phyloP scores from a whole-genome alignment of 1,140 invertebrate species.

The Dinothrombium tinctorium region DNA sequence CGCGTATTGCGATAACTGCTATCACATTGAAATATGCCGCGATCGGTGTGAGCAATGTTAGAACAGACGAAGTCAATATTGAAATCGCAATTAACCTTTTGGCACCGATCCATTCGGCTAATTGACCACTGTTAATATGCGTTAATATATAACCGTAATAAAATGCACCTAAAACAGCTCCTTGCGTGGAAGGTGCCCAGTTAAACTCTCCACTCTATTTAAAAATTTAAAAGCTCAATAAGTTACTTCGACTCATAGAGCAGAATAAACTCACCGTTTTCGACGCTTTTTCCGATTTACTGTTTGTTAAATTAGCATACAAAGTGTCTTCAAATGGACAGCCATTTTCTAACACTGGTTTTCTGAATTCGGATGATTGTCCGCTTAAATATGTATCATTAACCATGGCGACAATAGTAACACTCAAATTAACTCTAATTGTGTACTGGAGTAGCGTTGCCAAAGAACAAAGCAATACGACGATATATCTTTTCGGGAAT shows the following conservation, averaged over 20 bases:
- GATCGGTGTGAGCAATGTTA: background rate
- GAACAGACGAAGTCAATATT: background rate
- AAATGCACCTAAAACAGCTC: conserved; percentile 53
- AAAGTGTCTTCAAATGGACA: too few relatives aligned
- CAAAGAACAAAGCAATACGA: conserved; percentile 69
- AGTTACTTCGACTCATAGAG: too few relatives aligned
- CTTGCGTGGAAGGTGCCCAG: conserved; percentile 29
- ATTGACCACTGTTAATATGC: conserved; percentile 26
- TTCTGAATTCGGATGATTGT: too few relatives aligned
- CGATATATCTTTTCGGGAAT: conserved; percentile 34
- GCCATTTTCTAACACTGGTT: too few relatives aligned
- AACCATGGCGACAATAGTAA: conserved; percentile 91
- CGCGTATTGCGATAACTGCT: background rate
- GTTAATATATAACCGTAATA: conserved; percentile 63
- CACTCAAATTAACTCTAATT: conserved; percentile 83
- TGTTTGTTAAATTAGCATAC: too few relatives aligned
- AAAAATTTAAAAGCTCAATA: too few relatives aligned
- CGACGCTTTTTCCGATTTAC: background rate
- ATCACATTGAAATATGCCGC: background rate
- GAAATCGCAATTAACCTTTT: background rate
- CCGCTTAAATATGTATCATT: too few relatives aligned
- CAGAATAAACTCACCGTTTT: too few relatives aligned
- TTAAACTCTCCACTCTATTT: too few relatives aligned
- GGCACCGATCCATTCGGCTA: background rate
- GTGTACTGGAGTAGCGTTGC: conserved; percentile 81